Percentiles rank a stretch among this genome's conserved stretches.
Evolutionary conservation across 1,140 invertebrate species (phyloP).

Genomic region (Globodera rostochiensis): DNA sequence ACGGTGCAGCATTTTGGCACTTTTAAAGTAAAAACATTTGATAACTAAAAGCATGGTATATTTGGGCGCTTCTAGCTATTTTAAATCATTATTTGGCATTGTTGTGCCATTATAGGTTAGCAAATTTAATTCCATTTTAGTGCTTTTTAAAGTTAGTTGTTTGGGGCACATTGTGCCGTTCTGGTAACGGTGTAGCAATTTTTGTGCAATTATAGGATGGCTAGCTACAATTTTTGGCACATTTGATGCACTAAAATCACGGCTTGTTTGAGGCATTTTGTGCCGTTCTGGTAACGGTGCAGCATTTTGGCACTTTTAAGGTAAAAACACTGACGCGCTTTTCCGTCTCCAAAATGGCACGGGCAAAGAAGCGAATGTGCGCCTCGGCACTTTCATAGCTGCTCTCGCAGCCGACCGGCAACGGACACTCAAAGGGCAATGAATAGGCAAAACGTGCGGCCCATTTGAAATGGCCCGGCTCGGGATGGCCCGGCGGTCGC

Average conservation of each 20-base stretch:
- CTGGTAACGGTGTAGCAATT: too few relatives aligned
- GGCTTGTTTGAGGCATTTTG: too few relatives aligned
- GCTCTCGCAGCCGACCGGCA: slow-evolving; percentile 52
- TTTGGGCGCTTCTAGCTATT: background rate
- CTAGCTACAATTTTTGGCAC: too few relatives aligned
- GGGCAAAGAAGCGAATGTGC: slow-evolving; percentile 55
- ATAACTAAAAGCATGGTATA: background rate
- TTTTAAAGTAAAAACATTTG: too few relatives aligned
- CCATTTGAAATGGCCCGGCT: slow-evolving; percentile 54
- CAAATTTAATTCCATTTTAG: slow-evolving; percentile 9
- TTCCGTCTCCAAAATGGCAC: slow-evolving; percentile 46
- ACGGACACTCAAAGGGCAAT: slow-evolving; percentile 50
- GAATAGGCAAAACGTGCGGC: slow-evolving; percentile 49
- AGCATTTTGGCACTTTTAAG: too few relatives aligned
- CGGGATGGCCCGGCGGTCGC: slow-evolving; percentile 50
- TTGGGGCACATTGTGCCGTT: too few relatives aligned
- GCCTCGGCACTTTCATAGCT: slow-evolving; percentile 52
- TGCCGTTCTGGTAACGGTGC: too few relatives aligned
- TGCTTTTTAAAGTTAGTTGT: background rate
- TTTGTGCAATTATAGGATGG: too few relatives aligned
- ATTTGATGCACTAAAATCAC: too few relatives aligned
- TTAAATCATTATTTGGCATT: background rate
- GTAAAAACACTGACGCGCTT: slow-evolving; percentile 34
- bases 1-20: too few relatives aligned
- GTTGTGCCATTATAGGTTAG: too few relatives aligned